A percentile compares a stretch with the other conserved stretches of the same genome.
Evolutionary conservation across 2,797 vertebrate species (phyloP).

Genomic region (Limnodromus scolopaceus): DNA sequence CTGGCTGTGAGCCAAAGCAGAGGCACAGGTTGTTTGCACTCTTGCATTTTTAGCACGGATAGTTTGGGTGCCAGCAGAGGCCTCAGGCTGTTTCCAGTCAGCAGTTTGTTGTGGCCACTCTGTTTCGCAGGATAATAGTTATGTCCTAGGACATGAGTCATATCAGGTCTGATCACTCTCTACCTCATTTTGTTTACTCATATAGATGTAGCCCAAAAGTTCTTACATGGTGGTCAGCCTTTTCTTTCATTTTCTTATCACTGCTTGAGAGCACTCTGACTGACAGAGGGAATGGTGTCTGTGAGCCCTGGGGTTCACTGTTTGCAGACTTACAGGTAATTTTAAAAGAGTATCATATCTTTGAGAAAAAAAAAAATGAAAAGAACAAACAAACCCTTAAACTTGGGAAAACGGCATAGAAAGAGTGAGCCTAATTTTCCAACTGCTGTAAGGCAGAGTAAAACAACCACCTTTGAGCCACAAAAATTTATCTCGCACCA

Average conservation of each 20-base stretch:
- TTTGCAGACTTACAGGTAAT: background rate
- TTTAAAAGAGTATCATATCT: background rate
- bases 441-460: background rate
- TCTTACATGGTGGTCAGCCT: background rate
- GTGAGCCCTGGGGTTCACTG: background rate
- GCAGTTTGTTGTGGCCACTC: background rate
- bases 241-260: background rate
- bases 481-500: background rate
- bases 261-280: background rate
- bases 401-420: background rate
- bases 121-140: background rate
- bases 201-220: background rate
- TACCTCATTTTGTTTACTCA: background rate
- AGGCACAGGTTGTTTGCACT: background rate
- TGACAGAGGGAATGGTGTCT: background rate
- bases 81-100: background rate
- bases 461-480: background rate
- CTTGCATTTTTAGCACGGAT: background rate
- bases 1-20: background rate
- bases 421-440: background rate
- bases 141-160: background rate
- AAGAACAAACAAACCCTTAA: background rate
- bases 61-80: background rate
- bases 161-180: background rate
- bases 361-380: background rate